Evolutionary conservation across 1,140 invertebrate species (phyloP), one percentile per base, ranked within the genome.

Genomic region (Lepidurus packardi): DNA sequence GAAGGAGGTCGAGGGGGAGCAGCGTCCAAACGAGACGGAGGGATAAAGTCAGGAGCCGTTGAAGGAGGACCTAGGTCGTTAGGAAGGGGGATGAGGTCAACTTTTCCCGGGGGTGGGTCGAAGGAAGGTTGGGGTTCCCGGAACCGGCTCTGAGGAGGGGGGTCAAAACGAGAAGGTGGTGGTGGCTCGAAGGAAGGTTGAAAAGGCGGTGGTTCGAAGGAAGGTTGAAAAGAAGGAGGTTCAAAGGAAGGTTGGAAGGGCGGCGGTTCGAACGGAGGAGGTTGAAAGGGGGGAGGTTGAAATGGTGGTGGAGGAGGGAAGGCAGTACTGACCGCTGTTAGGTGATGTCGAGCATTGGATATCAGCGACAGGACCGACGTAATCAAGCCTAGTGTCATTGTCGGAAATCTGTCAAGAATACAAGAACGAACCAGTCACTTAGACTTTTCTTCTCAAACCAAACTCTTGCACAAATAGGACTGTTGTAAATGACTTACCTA

Each of bases 261-360:
- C 13, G 53, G 53, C 21, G 53, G 53, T 16, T 77, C 47, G 8
- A 42, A 43, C 11, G 43, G 43, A 11, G 75, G 47, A 1, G 9
- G 43, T n/a, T 77, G 24, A 47, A 77, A 44, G 9, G 24, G 41
- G 5, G 75, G 43, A 34, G 75, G 9, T 3, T 25, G 75, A 21
- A 47, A 44, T 0, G 75, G 75, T 47, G 75, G 75, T 77, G 75
- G 34, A 44, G 75, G 75, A 75, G 43, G 74, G 7, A 24, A 16
- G 11, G 73, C 1, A 21, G 8, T 44, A 10, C 34, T 41, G 24
- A 43, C 13, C 11, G 75, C 21, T 11, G 24, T 77, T 25, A 77
- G 24, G 41, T 45, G 24, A 42, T 77, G 7, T 21, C 47, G 24
- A 1, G 47, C 43, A 10, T 47, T 34, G 1, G 21, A 34, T 7